Conservation (phyloP, 2,797 vertebrate species). For the Gastrophryne carolinensis region DNA sequence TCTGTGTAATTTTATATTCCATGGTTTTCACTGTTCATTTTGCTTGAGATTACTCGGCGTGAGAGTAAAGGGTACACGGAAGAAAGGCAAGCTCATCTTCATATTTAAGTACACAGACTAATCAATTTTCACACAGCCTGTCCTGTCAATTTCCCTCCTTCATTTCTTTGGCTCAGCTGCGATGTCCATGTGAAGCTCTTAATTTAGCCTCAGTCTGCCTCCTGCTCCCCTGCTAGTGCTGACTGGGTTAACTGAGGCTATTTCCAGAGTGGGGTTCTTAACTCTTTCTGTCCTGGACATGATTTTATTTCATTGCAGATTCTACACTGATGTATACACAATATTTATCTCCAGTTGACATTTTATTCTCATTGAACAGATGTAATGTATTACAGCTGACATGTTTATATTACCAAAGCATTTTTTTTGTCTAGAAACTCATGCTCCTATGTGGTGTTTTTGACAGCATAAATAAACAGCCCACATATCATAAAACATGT, state of each 20-base stretch:
- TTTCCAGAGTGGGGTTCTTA: background rate
- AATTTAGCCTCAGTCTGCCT: slow-evolving; percentile 29
- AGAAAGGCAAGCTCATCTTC: slow-evolving; percentile 1
- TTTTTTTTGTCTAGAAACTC: too few relatives aligned
- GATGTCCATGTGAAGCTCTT: slow-evolving; percentile 31
- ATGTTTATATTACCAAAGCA: background rate
- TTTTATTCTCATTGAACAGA: background rate
- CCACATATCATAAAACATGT: too few relatives aligned
- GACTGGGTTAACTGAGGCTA: slow-evolving; percentile 26
- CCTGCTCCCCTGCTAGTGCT: background rate
- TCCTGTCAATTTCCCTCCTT: slow-evolving; percentile 30
- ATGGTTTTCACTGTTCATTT: background rate
- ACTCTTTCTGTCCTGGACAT: background rate
- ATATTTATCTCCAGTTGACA: too few relatives aligned
- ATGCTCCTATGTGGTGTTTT: too few relatives aligned
- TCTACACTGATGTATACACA: background rate
- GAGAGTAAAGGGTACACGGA: background rate
- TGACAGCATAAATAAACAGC: too few relatives aligned
- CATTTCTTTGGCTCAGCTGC: slow-evolving; percentile 40
- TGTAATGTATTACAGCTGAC: background rate
- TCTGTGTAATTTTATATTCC: background rate
- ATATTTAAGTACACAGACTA: slow-evolving; percentile 45
- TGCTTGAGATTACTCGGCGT: slow-evolving; percentile 1
- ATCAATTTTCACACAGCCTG: slow-evolving; percentile 45
- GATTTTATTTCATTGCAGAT: background rate